Evolutionary conservation across 2,888 invertebrate species (phyloP), one percentile per base, ranked within the genome.

Genomic region (Melinaea menophilus): DNA sequence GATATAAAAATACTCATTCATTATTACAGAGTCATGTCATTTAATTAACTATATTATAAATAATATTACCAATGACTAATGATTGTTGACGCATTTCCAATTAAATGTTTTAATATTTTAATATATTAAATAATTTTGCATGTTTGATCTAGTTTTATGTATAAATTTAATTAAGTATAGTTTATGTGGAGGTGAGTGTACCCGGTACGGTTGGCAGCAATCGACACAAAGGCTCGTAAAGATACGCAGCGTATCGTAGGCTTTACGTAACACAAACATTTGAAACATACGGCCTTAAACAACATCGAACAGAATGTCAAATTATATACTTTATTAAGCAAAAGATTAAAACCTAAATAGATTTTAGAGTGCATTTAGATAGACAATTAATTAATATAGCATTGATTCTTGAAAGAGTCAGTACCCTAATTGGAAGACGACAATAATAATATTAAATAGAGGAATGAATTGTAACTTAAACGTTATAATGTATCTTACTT

Each of bases 151-250:
- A 41, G 9, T 11, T 41, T 5, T 41, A 41, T 9, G 41, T 41
- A 9, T 41, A 41, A 41, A 41, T 41, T 41, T 5, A 41, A 41
- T 41, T 41, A 41, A 3, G 1, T 41, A 2, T 1, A 34, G 35
- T 55, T 55, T 60, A 56, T 55, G 67, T 74, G 71, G 69, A 48
- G 48, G 63, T 58, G 68, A 74, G 66, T 71, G 74, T 75, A 74
- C 73, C 58, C 67, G 69, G 62, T 71, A 75, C 72, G 80, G 80
- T 80, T 80, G 79, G 81, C 75, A 81, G 83, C 80, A 78, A 79
- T 81, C 84, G 73, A 83, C 79, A 88, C 88, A 88, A 88, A 86
- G 88, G 86, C 78, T 84, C 87, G 82, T 88, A 88, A 88, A 88
- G 84, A 86, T 85, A 85, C 76, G 81, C 77, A 78, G 69, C 71